Base-by-base conservation (phyloP, 2,113 vertebrate species). In the Corythaixoides concolor region DNA sequence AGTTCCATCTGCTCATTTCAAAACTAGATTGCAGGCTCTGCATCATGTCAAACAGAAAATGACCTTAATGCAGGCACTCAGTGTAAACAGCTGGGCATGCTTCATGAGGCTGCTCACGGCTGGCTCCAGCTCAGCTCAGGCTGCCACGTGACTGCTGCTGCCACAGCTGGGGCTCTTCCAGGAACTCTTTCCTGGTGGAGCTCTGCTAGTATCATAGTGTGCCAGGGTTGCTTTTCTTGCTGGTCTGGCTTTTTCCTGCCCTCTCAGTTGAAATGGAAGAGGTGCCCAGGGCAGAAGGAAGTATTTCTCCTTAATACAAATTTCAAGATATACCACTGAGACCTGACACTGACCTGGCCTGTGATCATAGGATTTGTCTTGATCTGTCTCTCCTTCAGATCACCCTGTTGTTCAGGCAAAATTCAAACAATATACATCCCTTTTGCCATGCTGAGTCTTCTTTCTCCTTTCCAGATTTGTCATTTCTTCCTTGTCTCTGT, bases 1-100 rank as follows among this genome's bases (percentile, higher is more conserved):
- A 75, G 33, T 95, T 95, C 74, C 77, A 80, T 93, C 89, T 95
- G 93, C 56, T 92, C 41, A n/a, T 87, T 94, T 94, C 78, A 75
- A 55, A 91, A 58, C 32, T 55, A n/a, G 53, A 32, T 76, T 88
- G 69, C 55, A 67, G 80, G 74, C 67, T 88, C 78, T 91, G 67
- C 2, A 2, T 87, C 63, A 41, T 82, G 47, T 88, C 82, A 85
- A 73, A 41, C 81, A 94, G 76, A 59, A 96, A 85, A 67, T 59
- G 39, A 85, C 58, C 77, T 52, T 73, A 69, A 17, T 70, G 76
- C 70, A 79, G 86, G 74, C 63, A 82, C 19, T n/a, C 62, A 55
- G n/a, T 43, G 56, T 90, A 87, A 75, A 64, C 37, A 93, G 75
- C 72, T 70, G 73, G 53, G 53, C 72, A 63, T 2, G 33, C 49